Evolutionary conservation across 2,113 vertebrate species (phyloP).

Genomic region (Psittacus erithacus): DNA sequence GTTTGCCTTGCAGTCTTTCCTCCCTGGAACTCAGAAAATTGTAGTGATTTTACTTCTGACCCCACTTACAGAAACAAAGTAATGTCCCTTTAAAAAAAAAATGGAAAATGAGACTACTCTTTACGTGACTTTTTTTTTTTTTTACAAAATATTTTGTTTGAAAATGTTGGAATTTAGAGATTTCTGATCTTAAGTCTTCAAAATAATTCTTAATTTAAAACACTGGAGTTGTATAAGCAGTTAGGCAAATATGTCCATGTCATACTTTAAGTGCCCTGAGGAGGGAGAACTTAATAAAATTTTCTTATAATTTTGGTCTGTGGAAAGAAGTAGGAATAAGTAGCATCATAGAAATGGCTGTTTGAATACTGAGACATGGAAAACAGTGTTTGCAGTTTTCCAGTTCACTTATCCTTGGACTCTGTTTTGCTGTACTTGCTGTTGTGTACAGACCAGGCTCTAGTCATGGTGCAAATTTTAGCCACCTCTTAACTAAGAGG

Average conservation of each 20-base stretch:
- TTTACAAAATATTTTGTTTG: background rate
- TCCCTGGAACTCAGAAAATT: background rate
- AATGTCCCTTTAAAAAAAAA: background rate
- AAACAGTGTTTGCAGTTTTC: background rate
- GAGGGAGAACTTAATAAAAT: background rate
- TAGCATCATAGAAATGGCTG: background rate
- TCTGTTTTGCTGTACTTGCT: background rate
- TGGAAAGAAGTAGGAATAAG: background rate
- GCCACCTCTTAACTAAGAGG: background rate
- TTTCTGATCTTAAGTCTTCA: background rate
- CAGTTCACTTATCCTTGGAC: background rate
- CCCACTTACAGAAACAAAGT: background rate
- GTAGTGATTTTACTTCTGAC: background rate
- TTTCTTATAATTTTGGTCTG: background rate
- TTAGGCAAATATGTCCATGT: background rate
- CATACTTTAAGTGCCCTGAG: background rate
- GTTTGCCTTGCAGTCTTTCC: background rate
- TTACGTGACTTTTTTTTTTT: background rate
- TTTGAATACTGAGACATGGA: background rate
- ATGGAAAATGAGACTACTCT: background rate
- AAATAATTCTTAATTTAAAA: conserved; percentile 1
- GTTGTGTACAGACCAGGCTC: background rate
- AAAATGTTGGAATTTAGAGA: background rate
- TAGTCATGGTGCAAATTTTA: background rate
- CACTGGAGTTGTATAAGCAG: background rate